Percentiles rank a stretch among this genome's conserved stretches.
These are phyloP conservation scores for Agriopis marginaria DNA, from an alignment of 2,888 invertebrate species.

Conservation along the genomic window DNA sequence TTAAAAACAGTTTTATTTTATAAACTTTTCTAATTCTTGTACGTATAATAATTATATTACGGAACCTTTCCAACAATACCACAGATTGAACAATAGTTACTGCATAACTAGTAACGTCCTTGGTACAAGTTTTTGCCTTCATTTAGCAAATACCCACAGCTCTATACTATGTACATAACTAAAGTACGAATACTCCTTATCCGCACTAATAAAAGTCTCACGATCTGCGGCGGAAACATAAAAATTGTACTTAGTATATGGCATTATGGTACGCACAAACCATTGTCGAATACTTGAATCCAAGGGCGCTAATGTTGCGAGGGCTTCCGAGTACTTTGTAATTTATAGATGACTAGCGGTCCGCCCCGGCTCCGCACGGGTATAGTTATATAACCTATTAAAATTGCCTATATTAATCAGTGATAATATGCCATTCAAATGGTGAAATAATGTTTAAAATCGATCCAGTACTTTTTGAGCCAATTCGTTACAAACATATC, in stretches of 20 bases:
- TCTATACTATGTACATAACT: conserved; percentile 7
- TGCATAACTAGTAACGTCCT: neutral
- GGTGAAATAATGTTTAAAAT: too few relatives aligned
- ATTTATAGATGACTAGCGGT: neutral
- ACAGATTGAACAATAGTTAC: neutral
- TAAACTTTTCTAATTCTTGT: too few relatives aligned
- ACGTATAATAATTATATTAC: too few relatives aligned
- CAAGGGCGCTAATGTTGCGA: conserved; percentile 35
- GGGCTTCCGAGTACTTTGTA: conserved; percentile 9
- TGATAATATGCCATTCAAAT: too few relatives aligned
- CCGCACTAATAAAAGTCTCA: conserved; percentile 45
- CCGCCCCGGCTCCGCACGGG: too few relatives aligned
- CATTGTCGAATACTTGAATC: conserved; percentile 38
- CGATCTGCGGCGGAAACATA: conserved; percentile 48
- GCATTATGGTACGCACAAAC: neutral
- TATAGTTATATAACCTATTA: too few relatives aligned
- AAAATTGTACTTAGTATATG: conserved; percentile 40
- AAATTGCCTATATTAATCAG: too few relatives aligned
- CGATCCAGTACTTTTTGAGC: too few relatives aligned
- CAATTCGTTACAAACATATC: too few relatives aligned
- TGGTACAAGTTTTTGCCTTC: neutral
- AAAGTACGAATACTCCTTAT: conserved; percentile 17
- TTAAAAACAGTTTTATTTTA: too few relatives aligned
- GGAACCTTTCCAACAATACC: neutral
- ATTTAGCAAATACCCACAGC: neutral